Evolutionary conservation across 2,888 invertebrate species (phyloP), one percentile per base, ranked within the genome.

Genomic region (Graphium colonna): DNA sequence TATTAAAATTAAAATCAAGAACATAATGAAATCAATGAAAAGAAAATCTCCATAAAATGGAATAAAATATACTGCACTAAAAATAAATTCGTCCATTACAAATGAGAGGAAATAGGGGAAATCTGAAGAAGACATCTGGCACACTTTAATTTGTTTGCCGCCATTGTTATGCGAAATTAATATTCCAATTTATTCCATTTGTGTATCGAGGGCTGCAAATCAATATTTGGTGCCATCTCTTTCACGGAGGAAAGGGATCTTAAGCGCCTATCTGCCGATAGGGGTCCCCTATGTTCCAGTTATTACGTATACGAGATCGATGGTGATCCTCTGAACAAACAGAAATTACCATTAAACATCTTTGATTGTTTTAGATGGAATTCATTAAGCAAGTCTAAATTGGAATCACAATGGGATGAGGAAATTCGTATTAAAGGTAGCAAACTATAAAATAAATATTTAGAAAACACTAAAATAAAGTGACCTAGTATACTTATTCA

Each of bases 121-220:
- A 71, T 77, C 86, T 82, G 80, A 70, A 64, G 71, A 74, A 77
- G 85, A 86, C 88, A 88, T 86, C 88, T 87, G 86, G 82, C 79
- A 76, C 77, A 80, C 81, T 86, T 82, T 85, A 87, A 88, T 87
- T 89, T 87, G 85, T 86, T 84, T 81, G 82, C 77, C 72, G 71
- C 73, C 80, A 84, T 87, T 88, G 88, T 87, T 81, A 79, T 82
- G 84, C 82, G 75, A 80, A 87, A 89, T 89, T 89, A 89, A 88
- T 89, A 89, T 88, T 88, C 86, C 82, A 87, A 88, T 87, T 87
- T 87, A 88, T 88, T 88, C 87, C 82, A 82, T 80, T 82, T 82
- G 79, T 79, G 81, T 85, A 86, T 83, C 77, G 79, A 76, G 79
- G 78, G 75, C 71, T 77, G 77, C 77, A 77, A 81, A 88, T 87